A percentile compares a stretch with the other conserved stretches of the same genome.
phyloP scores from a whole-genome alignment of 2,888 invertebrate species.

The Hesperia comma region DNA sequence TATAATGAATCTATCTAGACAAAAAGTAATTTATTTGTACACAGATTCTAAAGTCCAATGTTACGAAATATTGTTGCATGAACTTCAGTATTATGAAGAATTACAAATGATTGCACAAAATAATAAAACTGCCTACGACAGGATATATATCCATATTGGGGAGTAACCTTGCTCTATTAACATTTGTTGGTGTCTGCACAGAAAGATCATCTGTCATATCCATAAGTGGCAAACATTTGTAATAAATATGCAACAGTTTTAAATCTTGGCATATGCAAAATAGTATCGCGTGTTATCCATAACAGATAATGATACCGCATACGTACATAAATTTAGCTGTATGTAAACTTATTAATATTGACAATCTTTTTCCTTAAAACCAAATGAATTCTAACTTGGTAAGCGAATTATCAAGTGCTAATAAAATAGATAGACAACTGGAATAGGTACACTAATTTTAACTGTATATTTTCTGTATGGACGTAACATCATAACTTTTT shows the following conservation, averaged over 20 bases:
- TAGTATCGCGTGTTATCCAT: too few relatives aligned
- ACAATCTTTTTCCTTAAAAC: too few relatives aligned
- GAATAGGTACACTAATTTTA: too few relatives aligned
- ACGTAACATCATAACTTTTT: too few relatives aligned
- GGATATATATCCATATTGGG: constrained; percentile 32
- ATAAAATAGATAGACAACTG: too few relatives aligned
- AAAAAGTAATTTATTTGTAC: not conserved
- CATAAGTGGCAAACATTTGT: constrained; percentile 13
- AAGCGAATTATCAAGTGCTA: too few relatives aligned
- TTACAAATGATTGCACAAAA: constrained; percentile 8
- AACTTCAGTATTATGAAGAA: constrained; percentile 1
- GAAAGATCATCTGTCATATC: constrained; percentile 23
- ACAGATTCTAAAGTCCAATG: not conserved
- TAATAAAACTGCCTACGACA: constrained; percentile 19
- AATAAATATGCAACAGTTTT: constrained; percentile 7
- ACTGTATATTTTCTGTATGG: too few relatives aligned
- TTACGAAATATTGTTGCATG: not conserved
- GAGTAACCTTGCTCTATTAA: constrained; percentile 32
- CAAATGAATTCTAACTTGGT: too few relatives aligned
- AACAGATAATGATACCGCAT: too few relatives aligned
- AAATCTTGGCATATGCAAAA: not conserved
- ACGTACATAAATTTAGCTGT: too few relatives aligned
- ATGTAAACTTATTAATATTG: too few relatives aligned
- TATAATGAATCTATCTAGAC: too few relatives aligned
- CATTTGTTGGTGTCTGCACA: constrained; percentile 14